These are phyloP conservation scores for Hyalella azteca DNA, from an alignment of 2,888 invertebrate species.

Conservation along the genomic window DNA sequence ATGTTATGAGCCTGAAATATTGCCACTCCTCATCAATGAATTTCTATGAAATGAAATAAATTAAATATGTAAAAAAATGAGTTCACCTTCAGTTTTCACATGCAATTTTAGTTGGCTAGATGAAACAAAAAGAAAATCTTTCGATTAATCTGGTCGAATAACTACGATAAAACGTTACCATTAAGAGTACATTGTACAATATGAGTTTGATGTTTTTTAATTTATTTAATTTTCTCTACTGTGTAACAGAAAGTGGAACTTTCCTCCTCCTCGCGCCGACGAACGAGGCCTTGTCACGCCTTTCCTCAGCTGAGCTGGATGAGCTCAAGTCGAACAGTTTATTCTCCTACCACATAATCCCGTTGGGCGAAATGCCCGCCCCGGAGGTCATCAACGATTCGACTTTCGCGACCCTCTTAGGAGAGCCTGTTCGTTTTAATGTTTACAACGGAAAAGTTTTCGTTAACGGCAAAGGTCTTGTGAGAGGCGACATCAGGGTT, in stretches of 20 bases:
- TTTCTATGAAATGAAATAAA: too few relatives aligned
- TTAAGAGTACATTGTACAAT: too few relatives aligned
- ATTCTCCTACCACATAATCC: conserved; percentile 50
- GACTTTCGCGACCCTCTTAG: conserved; percentile 42
- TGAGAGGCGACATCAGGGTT: conserved; percentile 39
- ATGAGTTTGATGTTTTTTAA: too few relatives aligned
- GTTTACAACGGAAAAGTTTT: conserved; percentile 41
- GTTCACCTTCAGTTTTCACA: too few relatives aligned
- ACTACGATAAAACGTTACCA: too few relatives aligned
- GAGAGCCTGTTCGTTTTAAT: conserved; percentile 46
- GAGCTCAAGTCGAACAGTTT: conserved; percentile 37
- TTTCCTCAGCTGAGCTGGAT: conserved; percentile 40
- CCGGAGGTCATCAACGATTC: conserved; percentile 48
- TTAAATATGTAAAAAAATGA: too few relatives aligned
- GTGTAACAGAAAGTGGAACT: conserved; percentile 49
- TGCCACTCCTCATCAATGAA: too few relatives aligned
- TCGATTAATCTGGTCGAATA: too few relatives aligned
- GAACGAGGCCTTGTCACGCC: conserved; percentile 46
- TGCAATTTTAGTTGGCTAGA: too few relatives aligned
- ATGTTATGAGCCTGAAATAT: too few relatives aligned
- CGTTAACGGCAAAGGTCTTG: conserved; percentile 45
- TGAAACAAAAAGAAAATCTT: too few relatives aligned
- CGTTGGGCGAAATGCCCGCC: conserved; percentile 41
- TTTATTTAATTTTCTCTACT: too few relatives aligned
- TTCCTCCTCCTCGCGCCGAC: conserved; percentile 50